Evolutionary conservation across 2,888 invertebrate genomes (phyloP).

Genomic region (Acanthosoma haemorrhoidale): DNA sequence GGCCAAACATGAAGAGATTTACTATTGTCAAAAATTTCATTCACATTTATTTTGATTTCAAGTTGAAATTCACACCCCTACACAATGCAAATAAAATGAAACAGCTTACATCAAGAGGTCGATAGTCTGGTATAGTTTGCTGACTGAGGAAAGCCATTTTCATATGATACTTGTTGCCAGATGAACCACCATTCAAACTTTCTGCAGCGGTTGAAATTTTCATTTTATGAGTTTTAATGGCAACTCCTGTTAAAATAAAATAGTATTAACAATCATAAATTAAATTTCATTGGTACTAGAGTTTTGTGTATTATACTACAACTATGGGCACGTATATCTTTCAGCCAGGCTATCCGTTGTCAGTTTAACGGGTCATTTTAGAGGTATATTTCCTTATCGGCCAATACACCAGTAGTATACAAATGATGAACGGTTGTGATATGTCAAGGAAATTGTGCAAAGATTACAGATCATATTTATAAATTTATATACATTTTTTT

Average conservation of each 20-base stretch:
- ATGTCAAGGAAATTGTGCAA: no score
- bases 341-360: no score
- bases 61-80: neutral
- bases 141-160: conserved; percentile 81
- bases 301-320: neutral
- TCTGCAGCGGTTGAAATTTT: conserved; percentile 45
- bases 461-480: no score
- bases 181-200: conserved; percentile 45
- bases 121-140: conserved; percentile 82
- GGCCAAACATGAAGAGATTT: no score
- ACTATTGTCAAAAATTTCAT: no score
- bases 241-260: conserved; percentile 54
- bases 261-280: neutral
- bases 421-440: no score
- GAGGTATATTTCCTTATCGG: no score
- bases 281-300: neutral
- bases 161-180: conserved; percentile 72
- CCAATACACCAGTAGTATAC: no score
- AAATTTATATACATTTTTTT: no score
- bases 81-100: neutral
- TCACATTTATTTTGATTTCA: no score
- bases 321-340: no score
- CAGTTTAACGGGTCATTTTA: no score
- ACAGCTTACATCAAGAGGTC: conserved; percentile 59
- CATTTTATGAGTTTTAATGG: conserved; percentile 66